Evolutionary conservation across 2,113 vertebrate genomes (phyloP), one percentile per base, ranked within the genome.

Genomic region (Rhynchomys soricoides): DNA sequence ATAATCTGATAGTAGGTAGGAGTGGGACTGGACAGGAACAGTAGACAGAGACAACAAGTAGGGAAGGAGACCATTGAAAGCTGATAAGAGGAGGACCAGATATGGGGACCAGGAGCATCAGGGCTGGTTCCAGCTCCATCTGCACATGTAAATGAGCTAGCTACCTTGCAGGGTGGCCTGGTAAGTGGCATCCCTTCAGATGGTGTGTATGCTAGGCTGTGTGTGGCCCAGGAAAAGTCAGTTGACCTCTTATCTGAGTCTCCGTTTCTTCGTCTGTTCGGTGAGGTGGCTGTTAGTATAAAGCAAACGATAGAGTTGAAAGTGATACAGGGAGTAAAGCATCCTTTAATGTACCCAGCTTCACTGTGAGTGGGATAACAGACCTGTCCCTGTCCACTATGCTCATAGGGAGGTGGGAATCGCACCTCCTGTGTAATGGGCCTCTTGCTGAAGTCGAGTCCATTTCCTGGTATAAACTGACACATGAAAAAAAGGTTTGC

Each of bases 391-490:
- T 93, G 90, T 64, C 43, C 26, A 5, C 48, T 71, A 43, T 75
- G n/a, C 83, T 95, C 91, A 55, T 7, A 2, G 66, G 88, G 86
- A 83, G 62, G 55, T 96, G 64, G 64, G 79, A 91, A 81, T 92
- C 64, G 40, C 4, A 62, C 24, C 24, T 87, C 70, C 91, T 16
- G 1, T 68, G 48, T 85, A 15, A 7, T 79, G 74, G 68, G 34
- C 81, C 77, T 93, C 91, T 86, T 92, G 31, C 73, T 79, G 95
- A 86, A 90, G 31, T 89, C 75, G 68, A 91, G 83, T 95, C 71
- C 95, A 24, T 83, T 93, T 90, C 87, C 70, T 91, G 79, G 48
- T 75, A 90, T 92, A 95, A 95, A 95, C 96, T 95, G 91, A 55
- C 31, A 85, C n/a, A 55, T 59, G 91, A 93, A 93, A 91, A 91